These are phyloP conservation scores for Heliangelus exortis DNA, from an alignment of 2,797 vertebrate species.

Conservation along the genomic window DNA sequence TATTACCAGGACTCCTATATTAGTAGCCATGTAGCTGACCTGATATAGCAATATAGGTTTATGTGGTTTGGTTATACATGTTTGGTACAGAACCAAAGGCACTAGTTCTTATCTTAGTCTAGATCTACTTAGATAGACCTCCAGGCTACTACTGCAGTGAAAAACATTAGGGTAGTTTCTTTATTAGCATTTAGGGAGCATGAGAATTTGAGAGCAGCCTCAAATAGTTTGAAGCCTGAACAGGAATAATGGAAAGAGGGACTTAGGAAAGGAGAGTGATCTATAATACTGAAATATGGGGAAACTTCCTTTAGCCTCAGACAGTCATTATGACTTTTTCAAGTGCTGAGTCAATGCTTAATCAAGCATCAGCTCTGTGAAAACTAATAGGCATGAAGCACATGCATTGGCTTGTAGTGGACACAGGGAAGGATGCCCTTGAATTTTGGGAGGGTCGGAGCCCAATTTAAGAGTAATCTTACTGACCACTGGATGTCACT, in stretches of 20 bases:
- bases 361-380: not conserved
- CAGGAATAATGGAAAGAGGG: not conserved
- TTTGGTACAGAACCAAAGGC: not conserved
- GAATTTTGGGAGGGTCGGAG: not conserved
- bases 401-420: not conserved
- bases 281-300: not conserved
- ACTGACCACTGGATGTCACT: slow-evolving; percentile 84
- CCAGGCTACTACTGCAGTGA: not conserved
- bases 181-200: not conserved
- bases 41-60: not conserved
- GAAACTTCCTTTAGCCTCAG: not conserved
- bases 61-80: not conserved
- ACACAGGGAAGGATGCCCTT: not conserved
- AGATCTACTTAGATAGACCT: not conserved
- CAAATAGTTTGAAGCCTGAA: not conserved
- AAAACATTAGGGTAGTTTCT: not conserved
- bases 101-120: not conserved
- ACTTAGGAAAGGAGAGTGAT: not conserved
- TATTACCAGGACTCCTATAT: not conserved
- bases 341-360: not conserved
- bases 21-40: not conserved
- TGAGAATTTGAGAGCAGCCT: not conserved
- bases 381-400: not conserved
- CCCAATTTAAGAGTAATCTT: slow-evolving; percentile 72
- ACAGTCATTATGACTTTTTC: not conserved